Percentiles rank a stretch among this genome's conserved stretches.
These are phyloP conservation scores for Morone chrysops DNA, from an alignment of 2,113 vertebrate species.

Conservation along the genomic window DNA sequence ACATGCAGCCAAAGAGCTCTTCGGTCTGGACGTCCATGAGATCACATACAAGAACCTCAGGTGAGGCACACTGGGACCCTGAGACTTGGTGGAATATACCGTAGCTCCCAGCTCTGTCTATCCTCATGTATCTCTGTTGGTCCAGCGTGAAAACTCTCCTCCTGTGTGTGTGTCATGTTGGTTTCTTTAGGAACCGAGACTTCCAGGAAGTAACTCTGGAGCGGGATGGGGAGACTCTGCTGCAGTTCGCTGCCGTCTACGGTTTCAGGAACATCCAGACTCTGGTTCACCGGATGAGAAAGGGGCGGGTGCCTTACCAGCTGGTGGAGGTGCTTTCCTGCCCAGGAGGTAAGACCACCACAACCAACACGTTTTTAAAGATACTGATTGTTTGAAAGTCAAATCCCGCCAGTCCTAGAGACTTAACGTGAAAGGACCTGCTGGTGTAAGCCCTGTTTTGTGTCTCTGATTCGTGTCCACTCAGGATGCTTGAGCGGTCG, in stretches of 20 bases:
- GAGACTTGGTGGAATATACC: neutral
- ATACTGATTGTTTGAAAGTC: neutral
- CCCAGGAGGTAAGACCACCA: conserved; percentile 88
- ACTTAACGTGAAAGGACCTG: neutral
- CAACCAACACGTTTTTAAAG: neutral
- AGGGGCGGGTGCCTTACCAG: conserved; percentile 91
- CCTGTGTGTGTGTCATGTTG: neutral
- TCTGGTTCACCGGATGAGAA: conserved; percentile 91
- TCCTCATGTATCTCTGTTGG: neutral
- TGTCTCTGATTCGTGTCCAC: neutral
- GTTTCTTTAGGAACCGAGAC: conserved; percentile 90
- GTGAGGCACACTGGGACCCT: conserved; percentile 69
- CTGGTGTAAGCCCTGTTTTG: neutral
- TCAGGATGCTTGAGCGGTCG: conserved; percentile 92
- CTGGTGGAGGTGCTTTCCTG: conserved; percentile 97
- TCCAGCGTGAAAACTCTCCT: neutral
- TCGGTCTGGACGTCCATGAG: conserved; percentile 89
- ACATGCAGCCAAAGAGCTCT: conserved; percentile 93
- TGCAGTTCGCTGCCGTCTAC: conserved; percentile 94
- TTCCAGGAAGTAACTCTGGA: conserved; percentile 95
- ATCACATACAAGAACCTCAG: conserved; percentile 90
- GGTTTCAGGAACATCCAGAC: conserved; percentile 98
- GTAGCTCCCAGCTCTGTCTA: neutral
- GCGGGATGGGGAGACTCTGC: conserved; percentile 90
- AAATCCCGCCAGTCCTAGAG: neutral